A percentile compares a stretch with the other conserved stretches of the same genome.
phyloP scores from a whole-genome alignment of 2,113 vertebrate species.

The Erpornis zantholeuca region DNA sequence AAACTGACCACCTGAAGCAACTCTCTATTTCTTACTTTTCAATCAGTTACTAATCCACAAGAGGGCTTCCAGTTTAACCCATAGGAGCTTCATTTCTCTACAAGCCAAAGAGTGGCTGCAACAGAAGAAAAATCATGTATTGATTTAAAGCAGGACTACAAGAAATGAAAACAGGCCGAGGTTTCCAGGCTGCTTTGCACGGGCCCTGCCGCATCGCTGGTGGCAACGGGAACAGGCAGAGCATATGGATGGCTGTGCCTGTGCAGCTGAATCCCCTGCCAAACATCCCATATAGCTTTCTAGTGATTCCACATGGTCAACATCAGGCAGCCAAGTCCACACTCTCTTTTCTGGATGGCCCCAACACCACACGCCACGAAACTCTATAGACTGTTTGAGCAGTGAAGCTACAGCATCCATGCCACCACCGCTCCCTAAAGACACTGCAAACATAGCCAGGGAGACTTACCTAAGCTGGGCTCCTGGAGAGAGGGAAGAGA shows the following conservation, averaged over 20 bases:
- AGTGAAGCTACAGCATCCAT: neutral
- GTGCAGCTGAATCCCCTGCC: neutral
- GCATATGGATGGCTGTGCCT: neutral
- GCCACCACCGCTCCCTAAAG: neutral
- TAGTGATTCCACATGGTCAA: neutral
- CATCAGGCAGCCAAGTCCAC: neutral
- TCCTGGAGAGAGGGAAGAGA: neutral
- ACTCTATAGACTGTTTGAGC: neutral
- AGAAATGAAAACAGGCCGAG: neutral
- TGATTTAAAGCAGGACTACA: neutral
- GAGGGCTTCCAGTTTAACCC: neutral
- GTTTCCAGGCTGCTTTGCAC: neutral
- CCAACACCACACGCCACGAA: neutral
- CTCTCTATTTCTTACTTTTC: neutral
- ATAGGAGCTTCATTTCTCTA: neutral
- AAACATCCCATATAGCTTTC: neutral
- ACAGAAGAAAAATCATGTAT: neutral
- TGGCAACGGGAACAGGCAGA: neutral
- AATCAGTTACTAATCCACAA: neutral
- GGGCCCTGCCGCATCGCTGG: rapidly evolving
- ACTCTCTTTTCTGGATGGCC: neutral
- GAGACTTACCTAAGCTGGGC: slow-evolving; percentile 29
- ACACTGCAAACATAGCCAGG: neutral
- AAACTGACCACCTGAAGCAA: neutral
- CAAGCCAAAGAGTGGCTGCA: neutral